These are phyloP conservation scores for Orchesella cincta DNA, from an alignment of 1,140 invertebrate genomes.

Conservation along the genomic window DNA sequence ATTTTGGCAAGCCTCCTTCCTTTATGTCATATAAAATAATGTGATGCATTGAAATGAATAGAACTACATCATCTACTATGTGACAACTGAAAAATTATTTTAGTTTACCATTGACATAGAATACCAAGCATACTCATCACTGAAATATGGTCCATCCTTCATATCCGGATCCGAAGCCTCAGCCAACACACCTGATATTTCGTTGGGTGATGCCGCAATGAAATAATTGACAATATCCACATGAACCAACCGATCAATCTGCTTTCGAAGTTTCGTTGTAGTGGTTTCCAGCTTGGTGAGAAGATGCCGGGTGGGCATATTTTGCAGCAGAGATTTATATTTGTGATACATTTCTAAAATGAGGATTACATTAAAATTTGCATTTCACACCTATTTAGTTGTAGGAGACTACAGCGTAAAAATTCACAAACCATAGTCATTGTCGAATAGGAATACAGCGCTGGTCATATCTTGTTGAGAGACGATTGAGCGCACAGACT, in stretches of 20 bases:
- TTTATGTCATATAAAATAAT: constrained; percentile 33
- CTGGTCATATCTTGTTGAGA: constrained; percentile 81
- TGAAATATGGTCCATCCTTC: constrained; percentile 48
- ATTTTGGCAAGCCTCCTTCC: constrained; percentile 68
- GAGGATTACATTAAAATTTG: constrained; percentile 37
- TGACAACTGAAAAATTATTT: background rate
- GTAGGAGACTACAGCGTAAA: background rate
- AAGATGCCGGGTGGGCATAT: constrained; percentile 86
- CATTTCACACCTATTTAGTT: background rate
- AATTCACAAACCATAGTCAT: constrained; percentile 76
- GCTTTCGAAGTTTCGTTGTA: constrained; percentile 57
- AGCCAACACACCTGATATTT: constrained; percentile 69
- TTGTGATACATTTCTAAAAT: constrained; percentile 83
- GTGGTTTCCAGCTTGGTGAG: constrained; percentile 61
- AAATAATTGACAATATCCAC: constrained; percentile 88
- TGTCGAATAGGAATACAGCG: constrained; percentile 85
- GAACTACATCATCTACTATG: background rate
- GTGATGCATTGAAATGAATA: background rate
- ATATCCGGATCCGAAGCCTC: constrained; percentile 52
- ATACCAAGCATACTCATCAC: constrained; percentile 64
- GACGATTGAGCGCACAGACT: constrained; percentile 77
- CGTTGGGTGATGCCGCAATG: constrained; percentile 55
- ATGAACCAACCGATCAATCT: constrained; percentile 71
- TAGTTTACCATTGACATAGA: constrained; percentile 63
- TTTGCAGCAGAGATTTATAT: constrained; percentile 82